These are phyloP conservation scores for Callosobruchus maculatus DNA, from an alignment of 2,888 invertebrate genomes.

Conservation along the genomic window DNA sequence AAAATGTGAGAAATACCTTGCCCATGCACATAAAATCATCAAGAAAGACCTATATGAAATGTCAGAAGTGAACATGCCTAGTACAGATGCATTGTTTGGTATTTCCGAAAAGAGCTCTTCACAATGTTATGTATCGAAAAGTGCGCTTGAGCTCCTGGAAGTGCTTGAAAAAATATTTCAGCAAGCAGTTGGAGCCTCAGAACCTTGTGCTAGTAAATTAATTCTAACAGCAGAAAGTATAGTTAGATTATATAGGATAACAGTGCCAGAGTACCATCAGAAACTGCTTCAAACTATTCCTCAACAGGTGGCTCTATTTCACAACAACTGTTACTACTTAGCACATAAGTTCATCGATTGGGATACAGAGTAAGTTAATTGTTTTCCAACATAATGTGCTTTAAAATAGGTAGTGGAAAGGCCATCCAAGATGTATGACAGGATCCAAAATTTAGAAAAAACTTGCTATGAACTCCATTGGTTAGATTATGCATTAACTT, in stretches of 20 bases:
- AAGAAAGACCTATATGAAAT: slow-evolving; percentile 76
- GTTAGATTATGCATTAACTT: too few species aligned
- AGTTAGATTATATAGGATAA: slow-evolving; percentile 71
- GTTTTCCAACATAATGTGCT: not conserved
- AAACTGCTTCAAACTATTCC: slow-evolving; percentile 79
- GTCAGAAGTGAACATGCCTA: slow-evolving; percentile 53
- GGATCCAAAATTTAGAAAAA: too few species aligned
- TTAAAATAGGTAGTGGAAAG: too few species aligned
- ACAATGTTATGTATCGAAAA: slow-evolving; percentile 60
- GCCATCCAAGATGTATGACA: too few species aligned
- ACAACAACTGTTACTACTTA: slow-evolving; percentile 90
- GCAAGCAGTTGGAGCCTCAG: slow-evolving; percentile 61
- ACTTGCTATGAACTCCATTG: too few species aligned
- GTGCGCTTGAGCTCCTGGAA: slow-evolving; percentile 61
- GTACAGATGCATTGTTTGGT: slow-evolving; percentile 49
- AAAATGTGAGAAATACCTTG: slow-evolving; percentile 67
- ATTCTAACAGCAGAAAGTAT: slow-evolving; percentile 69
- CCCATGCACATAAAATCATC: slow-evolving; percentile 69
- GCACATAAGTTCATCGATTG: slow-evolving; percentile 69
- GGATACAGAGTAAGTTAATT: slow-evolving; percentile 38
- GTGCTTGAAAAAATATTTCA: slow-evolving; percentile 63
- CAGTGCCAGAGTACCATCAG: slow-evolving; percentile 77
- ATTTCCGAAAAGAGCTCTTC: slow-evolving; percentile 51
- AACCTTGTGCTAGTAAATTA: slow-evolving; percentile 61
- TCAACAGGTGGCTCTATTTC: slow-evolving; percentile 80